Percentiles rank a stretch among this genome's conserved stretches.
Conservation (phyloP, 2,888 invertebrate genomes). For the Drosophila bunnanda region DNA sequence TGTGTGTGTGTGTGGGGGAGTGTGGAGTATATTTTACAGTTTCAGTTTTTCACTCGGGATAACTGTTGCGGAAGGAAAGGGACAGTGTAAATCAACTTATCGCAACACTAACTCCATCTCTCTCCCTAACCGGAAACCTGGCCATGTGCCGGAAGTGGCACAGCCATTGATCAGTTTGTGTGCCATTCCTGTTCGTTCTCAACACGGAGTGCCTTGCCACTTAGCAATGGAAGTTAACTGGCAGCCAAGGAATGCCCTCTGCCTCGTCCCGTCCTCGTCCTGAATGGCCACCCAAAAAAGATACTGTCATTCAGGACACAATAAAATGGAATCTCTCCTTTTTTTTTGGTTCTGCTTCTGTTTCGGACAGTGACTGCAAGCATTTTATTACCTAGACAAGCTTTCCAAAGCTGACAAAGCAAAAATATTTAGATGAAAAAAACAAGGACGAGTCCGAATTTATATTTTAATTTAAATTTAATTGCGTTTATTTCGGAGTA, state of each 20-base stretch:
- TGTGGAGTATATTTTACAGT: conserved; percentile 1
- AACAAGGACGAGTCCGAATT: not conserved
- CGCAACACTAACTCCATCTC: conserved; percentile 10
- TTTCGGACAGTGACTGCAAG: not conserved
- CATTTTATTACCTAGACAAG: conserved; percentile 2
- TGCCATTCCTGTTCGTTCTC: conserved; percentile 17
- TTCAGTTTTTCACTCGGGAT: not conserved
- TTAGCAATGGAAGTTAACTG: conserved; percentile 40
- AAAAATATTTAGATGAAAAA: not conserved
- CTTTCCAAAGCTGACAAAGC: not conserved
- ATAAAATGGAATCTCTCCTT: conserved; percentile 7
- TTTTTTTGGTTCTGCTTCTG: not conserved
- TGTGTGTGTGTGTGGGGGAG: too few species aligned
- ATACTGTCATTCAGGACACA: conserved; percentile 24
- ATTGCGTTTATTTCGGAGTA: not conserved
- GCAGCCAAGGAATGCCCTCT: conserved; percentile 23
- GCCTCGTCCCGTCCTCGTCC: too few species aligned
- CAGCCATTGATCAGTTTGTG: conserved; percentile 67
- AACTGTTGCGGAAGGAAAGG: conserved; percentile 47
- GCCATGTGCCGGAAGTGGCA: conserved; percentile 63
- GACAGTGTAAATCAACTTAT: conserved; percentile 57
- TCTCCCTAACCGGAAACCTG: conserved; percentile 50
- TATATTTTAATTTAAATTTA: conserved; percentile 5
- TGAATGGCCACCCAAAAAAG: conserved; percentile 5
- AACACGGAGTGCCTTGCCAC: conserved; percentile 25